Evolutionary conservation across 1,140 invertebrate genomes (phyloP).

Genomic region (Pachypsylla venusta): DNA sequence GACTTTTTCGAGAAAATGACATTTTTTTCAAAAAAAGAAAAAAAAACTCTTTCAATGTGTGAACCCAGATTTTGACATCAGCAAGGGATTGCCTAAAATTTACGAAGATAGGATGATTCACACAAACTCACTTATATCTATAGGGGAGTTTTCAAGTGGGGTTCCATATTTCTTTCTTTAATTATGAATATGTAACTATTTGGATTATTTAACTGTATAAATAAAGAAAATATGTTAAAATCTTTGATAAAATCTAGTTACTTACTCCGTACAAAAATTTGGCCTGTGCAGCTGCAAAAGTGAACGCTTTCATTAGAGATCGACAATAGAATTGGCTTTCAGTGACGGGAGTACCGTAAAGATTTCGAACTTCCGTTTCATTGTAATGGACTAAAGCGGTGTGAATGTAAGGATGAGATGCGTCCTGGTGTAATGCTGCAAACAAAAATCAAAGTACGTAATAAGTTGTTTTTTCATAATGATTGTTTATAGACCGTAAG

Average conservation of each 20-base stretch:
- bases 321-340: slow-evolving; percentile 46
- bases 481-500: no score
- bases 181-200: neutral
- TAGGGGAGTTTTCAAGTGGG: neutral
- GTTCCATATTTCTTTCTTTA: no score
- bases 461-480: no score
- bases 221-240: slow-evolving; percentile 10
- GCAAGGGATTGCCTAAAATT: neutral
- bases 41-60: neutral
- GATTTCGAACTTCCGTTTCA: slow-evolving; percentile 42
- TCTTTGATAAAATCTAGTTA: slow-evolving; percentile 19
- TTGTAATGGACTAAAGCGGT: slow-evolving; percentile 57
- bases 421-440: slow-evolving; percentile 5
- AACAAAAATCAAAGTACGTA: neutral
- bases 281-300: slow-evolving; percentile 49
- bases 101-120: neutral
- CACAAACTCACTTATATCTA: no score
- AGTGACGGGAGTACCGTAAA: slow-evolving; percentile 46
- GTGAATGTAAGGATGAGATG: slow-evolving; percentile 32
- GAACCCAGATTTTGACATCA: neutral
- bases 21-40: no score
- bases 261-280: slow-evolving; percentile 50
- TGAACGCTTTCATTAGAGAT: slow-evolving; percentile 54
- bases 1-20: no score
- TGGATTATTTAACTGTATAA: slow-evolving; percentile 1